phyloP scores from a whole-genome alignment of 2,113 vertebrate species.

The Macrotus californicus region DNA sequence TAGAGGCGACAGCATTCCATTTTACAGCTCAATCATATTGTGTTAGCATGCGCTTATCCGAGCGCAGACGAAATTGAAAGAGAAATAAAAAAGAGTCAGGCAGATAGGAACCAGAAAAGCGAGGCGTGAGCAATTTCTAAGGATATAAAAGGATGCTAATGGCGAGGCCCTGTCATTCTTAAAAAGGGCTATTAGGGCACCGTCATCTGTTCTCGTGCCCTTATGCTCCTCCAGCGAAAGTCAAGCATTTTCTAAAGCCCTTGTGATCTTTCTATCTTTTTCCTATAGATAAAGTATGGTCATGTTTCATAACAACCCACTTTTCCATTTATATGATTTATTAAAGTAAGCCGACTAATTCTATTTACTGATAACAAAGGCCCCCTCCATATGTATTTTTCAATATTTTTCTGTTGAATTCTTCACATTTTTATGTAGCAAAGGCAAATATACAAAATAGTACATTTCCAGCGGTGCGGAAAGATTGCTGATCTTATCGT shows the following conservation, averaged over 20 bases:
- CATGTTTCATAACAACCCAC: constrained; percentile 87
- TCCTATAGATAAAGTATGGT: constrained; percentile 89
- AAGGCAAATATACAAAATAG: constrained; percentile 55
- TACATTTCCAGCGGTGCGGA: constrained; percentile 20
- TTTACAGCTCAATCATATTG: constrained; percentile 99
- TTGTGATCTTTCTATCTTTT: constrained; percentile 82
- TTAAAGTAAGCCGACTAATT: constrained; percentile 86
- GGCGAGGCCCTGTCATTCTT: constrained; percentile 92
- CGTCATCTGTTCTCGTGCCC: constrained; percentile 89
- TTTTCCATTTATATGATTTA: constrained; percentile 89
- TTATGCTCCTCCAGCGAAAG: constrained; percentile 86
- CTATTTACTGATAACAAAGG: constrained; percentile 84
- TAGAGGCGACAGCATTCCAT: constrained; percentile 92
- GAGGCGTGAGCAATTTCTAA: constrained; percentile 94
- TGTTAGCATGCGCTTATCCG: constrained; percentile 96
- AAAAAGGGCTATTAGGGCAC: constrained; percentile 92
- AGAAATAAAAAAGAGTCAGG: constrained; percentile 91
- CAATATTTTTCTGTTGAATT: constrained; percentile 69
- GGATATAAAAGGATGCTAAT: constrained; percentile 94
- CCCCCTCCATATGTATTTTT: constrained; percentile 80
- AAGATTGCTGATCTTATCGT: constrained; percentile 32
- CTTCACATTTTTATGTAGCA: constrained; percentile 60
- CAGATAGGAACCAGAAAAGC: constrained; percentile 93
- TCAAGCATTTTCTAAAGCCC: constrained; percentile 92
- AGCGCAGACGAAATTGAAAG: constrained; percentile 96